Conservation (phyloP, 2,797 vertebrate genomes). For the Arnoldichthys spilopterus region DNA sequence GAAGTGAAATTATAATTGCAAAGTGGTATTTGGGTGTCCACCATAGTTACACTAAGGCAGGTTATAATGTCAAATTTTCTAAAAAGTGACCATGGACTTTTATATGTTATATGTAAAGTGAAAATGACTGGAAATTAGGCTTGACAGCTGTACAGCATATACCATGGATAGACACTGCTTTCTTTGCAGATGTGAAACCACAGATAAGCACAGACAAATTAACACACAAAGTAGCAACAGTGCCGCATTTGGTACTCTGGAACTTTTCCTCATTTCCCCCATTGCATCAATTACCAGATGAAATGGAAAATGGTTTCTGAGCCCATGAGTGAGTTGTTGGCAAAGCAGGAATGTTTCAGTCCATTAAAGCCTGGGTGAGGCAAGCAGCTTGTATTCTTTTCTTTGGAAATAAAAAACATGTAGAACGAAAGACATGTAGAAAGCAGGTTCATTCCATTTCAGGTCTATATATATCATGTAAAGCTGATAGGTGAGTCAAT, state of each 20-base stretch:
- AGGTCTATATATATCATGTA: background rate
- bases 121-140: no score
- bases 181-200: background rate
- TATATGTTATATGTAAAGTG: no score
- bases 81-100: no score
- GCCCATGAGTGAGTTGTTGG: background rate
- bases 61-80: no score
- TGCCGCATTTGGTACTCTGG: background rate
- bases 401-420: background rate
- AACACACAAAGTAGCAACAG: background rate
- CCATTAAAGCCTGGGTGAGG: background rate
- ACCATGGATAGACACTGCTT: no score
- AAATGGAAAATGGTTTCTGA: background rate
- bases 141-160: no score
- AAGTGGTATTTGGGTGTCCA: no score
- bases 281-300: background rate
- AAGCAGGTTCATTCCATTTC: background rate
- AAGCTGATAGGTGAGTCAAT: background rate
- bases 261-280: background rate
- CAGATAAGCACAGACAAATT: background rate
- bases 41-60: no score
- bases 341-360: background rate
- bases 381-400: background rate
- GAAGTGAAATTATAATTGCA: no score
- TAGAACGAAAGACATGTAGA: background rate